A percentile compares a stretch with the other conserved stretches of the same genome.
These are phyloP conservation scores for Leptopilina boulardi DNA, from an alignment of 1,140 invertebrate species.

Conservation along the genomic window DNA sequence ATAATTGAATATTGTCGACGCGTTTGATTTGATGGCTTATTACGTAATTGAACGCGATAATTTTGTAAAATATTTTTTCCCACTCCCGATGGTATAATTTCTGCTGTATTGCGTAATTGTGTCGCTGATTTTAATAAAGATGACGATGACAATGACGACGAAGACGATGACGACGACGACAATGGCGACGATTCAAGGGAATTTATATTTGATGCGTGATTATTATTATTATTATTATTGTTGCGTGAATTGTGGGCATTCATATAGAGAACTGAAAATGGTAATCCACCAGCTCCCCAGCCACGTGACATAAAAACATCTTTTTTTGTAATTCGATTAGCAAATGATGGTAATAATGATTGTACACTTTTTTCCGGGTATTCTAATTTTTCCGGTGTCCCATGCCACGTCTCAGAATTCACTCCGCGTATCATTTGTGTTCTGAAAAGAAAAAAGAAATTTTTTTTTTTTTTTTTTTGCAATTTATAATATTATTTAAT, in stretches of 20 bases:
- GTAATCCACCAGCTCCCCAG: slow-evolving; percentile 75
- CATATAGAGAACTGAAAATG: slow-evolving; percentile 76
- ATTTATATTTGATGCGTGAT: slow-evolving; percentile 26
- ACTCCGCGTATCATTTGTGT: not conserved
- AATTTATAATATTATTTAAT: no score
- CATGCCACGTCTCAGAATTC: not conserved
- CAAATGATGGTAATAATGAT: not conserved
- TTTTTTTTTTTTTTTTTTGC: no score
- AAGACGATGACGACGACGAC: no score
- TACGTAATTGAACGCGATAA: slow-evolving; percentile 54
- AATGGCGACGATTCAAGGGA: not conserved
- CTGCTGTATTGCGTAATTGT: not conserved
- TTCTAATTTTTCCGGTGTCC: not conserved
- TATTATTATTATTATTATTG: no score
- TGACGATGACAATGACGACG: no score
- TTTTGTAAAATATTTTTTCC: slow-evolving; percentile 43
- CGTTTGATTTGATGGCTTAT: slow-evolving; percentile 44
- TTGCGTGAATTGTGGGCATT: slow-evolving; percentile 51
- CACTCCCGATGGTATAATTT: not conserved
- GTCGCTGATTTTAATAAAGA: not conserved
- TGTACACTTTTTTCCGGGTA: not conserved
- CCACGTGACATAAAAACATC: slow-evolving; percentile 66
- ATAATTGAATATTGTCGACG: slow-evolving; percentile 73
- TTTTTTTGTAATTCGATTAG: slow-evolving; percentile 58
- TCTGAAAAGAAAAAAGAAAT: not conserved